Base-by-base conservation (phyloP, 2,888 invertebrate species). In the Hedya salicella region DNA sequence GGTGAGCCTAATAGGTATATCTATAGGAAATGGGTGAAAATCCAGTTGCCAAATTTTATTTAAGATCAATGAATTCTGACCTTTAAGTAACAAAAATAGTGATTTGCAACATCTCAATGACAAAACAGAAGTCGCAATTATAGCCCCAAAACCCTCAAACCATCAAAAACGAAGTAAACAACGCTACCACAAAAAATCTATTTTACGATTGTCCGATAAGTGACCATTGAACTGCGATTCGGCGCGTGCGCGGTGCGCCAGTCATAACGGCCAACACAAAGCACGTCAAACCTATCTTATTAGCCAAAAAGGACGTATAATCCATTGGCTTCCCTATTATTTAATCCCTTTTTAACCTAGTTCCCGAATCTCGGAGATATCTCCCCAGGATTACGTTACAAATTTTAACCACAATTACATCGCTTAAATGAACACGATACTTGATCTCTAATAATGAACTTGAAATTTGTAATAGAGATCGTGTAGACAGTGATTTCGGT, bases 191-290 rank as follows among this genome's bases (percentile, higher is more conserved):
- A 82, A 80, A 77, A 74, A 76, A 82, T 70, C 69, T 69, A 73
- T 73, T 77, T 78, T 74, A 70, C 78, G 76, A 82, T 76, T 81
- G 80, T 77, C 82, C 73, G 71, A 73, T 86, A 82, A 72, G 71
- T 75, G 89, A 81, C 79, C 88, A 75, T 78, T 80, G 88, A 86
- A 85, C 89, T 71, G 71, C 57, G 75, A 73, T 82, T 78, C 83
- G 78, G 89, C 89, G 89, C 89, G 89, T 86, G 89, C 88, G 81
- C 78, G 83, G 86, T 87, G 82, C 88, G 89, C 89, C 79, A 80
- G 82, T 88, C 86, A 87, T 82, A 86, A 87, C 85, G 87, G 87
- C 88, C 83, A 86, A 84, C 80, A 88, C 88, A 89, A 89, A 88
- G 86, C 80, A 82, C 85, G 83, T 81, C 83, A 80, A 88, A 32